These are phyloP conservation scores for Clamator glandarius DNA, from an alignment of 2,797 vertebrate species.

Conservation along the genomic window DNA sequence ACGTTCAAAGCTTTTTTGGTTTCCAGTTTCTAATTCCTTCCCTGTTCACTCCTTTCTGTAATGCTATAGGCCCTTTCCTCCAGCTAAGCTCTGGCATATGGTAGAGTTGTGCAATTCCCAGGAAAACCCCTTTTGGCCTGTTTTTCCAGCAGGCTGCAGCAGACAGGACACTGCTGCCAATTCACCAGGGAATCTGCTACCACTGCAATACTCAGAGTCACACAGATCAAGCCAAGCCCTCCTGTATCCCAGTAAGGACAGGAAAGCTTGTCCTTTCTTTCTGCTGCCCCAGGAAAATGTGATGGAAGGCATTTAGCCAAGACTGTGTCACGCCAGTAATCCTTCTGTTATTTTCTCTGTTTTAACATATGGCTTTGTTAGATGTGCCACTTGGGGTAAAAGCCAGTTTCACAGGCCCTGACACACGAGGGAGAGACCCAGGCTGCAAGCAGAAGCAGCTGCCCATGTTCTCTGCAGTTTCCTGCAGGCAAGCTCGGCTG, in stretches of 20 bases:
- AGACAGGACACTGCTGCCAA: background rate
- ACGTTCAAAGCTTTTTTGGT: background rate
- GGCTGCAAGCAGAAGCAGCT: background rate
- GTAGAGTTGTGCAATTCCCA: background rate
- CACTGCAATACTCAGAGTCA: background rate
- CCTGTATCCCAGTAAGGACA: accelerated
- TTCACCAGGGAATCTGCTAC: background rate
- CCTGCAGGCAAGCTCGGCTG: accelerated
- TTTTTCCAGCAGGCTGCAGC: background rate
- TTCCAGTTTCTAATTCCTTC: background rate
- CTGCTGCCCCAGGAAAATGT: background rate
- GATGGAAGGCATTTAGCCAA: background rate
- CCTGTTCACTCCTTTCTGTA: background rate
- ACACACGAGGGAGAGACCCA: accelerated
- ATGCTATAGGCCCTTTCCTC: background rate
- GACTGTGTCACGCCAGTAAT: background rate
- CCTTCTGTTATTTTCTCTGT: background rate
- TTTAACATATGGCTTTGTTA: background rate
- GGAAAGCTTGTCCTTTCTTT: background rate
- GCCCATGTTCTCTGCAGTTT: background rate
- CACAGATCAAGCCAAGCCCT: background rate
- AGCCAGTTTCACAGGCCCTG: background rate
- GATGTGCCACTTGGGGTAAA: background rate
- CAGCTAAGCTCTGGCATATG: background rate
- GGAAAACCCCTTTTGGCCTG: background rate